These are phyloP conservation scores for Coenobita brevimanus DNA, from an alignment of 1,140 invertebrate genomes.

Conservation along the genomic window DNA sequence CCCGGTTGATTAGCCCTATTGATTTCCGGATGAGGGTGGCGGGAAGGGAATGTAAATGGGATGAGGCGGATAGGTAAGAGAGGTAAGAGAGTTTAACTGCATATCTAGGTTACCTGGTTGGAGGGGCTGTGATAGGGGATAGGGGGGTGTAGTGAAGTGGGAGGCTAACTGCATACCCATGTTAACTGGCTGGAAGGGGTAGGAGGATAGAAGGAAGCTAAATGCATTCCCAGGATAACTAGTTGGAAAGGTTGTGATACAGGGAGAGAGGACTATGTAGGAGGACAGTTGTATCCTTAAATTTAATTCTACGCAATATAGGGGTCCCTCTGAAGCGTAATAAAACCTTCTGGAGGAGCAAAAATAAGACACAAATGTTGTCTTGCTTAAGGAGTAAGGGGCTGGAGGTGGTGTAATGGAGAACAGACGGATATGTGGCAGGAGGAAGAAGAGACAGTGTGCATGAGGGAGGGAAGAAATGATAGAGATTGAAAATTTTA, in stretches of 20 bases:
- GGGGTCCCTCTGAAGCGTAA: no score
- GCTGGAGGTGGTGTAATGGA: neutral
- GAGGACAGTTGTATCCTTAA: neutral
- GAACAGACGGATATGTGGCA: neutral
- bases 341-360: no score
- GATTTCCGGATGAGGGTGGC: no score
- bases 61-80: no score
- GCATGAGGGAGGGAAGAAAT: conserved; percentile 11
- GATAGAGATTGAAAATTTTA: neutral
- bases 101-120: no score
- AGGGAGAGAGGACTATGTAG: neutral
- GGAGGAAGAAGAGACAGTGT: conserved; percentile 1
- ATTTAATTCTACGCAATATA: neutral
- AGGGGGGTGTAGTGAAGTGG: no score
- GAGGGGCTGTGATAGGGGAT: no score
- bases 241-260: neutral
- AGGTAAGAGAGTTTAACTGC: no score
- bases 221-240: neutral
- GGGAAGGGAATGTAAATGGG: no score
- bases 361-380: neutral
- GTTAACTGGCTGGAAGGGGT: no score
- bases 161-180: no score
- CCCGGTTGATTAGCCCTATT: no score
- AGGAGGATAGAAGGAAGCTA: neutral
- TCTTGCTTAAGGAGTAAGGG: neutral